phyloP scores from a whole-genome alignment of 2,888 invertebrate species.

The Cheilosia grossa region DNA sequence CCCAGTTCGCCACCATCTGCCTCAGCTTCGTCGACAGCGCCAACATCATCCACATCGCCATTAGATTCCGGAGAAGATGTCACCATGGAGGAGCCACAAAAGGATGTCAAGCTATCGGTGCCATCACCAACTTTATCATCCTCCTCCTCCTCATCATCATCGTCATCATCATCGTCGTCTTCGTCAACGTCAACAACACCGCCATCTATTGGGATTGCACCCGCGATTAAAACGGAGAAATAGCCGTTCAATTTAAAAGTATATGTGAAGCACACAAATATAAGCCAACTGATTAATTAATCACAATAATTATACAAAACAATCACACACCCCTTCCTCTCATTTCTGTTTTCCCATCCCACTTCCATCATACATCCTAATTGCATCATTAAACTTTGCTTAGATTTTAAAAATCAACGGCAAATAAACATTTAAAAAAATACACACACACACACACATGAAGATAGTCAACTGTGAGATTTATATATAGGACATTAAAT shows the following conservation, averaged over 20 bases:
- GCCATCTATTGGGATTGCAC: constrained; percentile 30
- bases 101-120: constrained; percentile 56
- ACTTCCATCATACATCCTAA: constrained; percentile 5
- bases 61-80: constrained; percentile 72
- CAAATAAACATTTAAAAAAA: constrained; percentile 50
- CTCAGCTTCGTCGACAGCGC: constrained; percentile 65
- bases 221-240: constrained; percentile 57
- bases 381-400: constrained; percentile 57
- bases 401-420: constrained; percentile 70
- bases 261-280: constrained; percentile 63
- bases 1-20: constrained; percentile 61
- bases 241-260: constrained; percentile 70
- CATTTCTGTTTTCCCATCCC: constrained; percentile 27
- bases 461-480: constrained; percentile 78
- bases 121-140: constrained; percentile 64
- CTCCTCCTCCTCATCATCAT: constrained; percentile 56
- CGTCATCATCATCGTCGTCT: constrained; percentile 39
- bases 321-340: constrained; percentile 10
- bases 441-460: constrained; percentile 7
- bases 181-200: constrained; percentile 37
- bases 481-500: constrained; percentile 75
- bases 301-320: constrained; percentile 48
- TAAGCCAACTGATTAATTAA: constrained; percentile 70
- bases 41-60: constrained; percentile 70
- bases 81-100: constrained; percentile 58